Evolutionary conservation across 1,140 invertebrate genomes (phyloP).

Genomic region (Cryptotermes secundus): DNA sequence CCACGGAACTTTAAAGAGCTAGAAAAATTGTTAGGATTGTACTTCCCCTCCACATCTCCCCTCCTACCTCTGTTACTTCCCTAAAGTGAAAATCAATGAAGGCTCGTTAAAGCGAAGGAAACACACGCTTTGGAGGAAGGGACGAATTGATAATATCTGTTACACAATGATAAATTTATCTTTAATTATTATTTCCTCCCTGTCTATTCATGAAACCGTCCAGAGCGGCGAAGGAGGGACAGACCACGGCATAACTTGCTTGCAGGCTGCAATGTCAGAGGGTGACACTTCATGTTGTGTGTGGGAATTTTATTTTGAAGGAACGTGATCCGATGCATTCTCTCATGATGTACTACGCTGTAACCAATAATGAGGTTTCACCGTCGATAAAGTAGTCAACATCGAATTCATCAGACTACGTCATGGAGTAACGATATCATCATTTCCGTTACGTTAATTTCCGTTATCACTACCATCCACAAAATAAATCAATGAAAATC

Average conservation of each 20-base stretch:
- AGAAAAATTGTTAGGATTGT: neutral
- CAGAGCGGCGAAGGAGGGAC: neutral
- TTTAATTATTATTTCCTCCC: constrained; percentile 1
- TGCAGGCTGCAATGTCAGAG: neutral
- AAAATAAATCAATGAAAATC: no score
- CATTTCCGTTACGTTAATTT: no score
- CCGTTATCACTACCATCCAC: no score
- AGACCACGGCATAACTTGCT: neutral
- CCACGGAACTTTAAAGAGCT: no score
- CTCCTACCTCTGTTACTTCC: neutral
- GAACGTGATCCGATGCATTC: no score
- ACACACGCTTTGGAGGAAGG: neutral
- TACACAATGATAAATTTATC: neutral
- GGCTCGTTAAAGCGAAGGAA: neutral
- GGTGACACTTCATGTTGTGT: neutral
- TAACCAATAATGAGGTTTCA: no score
- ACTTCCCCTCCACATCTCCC: neutral
- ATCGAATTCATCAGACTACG: no score
- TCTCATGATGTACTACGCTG: neutral
- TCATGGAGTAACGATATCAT: no score
- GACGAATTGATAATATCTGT: neutral
- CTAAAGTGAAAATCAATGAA: neutral
- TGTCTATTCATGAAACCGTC: neutral
- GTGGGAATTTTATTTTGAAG: neutral
- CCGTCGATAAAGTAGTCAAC: no score